Evolutionary conservation across 2,888 invertebrate species (phyloP), one percentile per base, ranked within the genome.

Genomic region (Drosophila recens): DNA sequence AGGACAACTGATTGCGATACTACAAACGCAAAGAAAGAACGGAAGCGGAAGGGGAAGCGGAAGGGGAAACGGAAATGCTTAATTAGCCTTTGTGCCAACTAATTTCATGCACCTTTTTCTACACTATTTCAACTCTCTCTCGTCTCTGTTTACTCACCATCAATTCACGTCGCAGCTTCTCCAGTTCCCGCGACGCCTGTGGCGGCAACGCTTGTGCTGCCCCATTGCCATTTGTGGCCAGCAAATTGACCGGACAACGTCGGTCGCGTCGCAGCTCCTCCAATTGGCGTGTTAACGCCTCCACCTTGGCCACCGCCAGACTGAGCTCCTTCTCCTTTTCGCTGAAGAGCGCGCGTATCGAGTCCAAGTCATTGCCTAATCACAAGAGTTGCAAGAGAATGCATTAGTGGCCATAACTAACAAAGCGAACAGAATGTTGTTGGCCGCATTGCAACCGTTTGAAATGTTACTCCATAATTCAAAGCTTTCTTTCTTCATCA

Each of bases 251-350:
- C 6, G 94, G 94, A 84, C 94, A 94, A 48, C 94, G 94, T 91
- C 96, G 93, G 63, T 96, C 95, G 83, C 96, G 92, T 86, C 97
- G 94, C 82, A 99, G 93, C 90, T 98, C 98, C 92, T 99, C 99
- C 80, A 99, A 94, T 93, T 99, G 98, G 87, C 97, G 94, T 75
- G 98, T 98, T 91, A 99, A 94, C 93, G 98, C 98, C 91, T 99
- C 98, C 91, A 99, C 99, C 93, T 98, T 98, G 90, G 97, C 97
- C 91, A 99, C 98, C n/a, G 99, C 99, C 94, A 98, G 94, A 65
- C 98, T 97, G 72, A 99, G 94, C 93, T 99, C 98, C 93, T 98
- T 98, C 93, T 99, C 99, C 92, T 99, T 99, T 92, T 98, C 98
- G 94, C 97, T 98, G 95, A 98, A 99, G 70, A 98, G 94, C 77